Base-by-base conservation (phyloP, 2,113 vertebrate species). In the Mirounga angustirostris region DNA sequence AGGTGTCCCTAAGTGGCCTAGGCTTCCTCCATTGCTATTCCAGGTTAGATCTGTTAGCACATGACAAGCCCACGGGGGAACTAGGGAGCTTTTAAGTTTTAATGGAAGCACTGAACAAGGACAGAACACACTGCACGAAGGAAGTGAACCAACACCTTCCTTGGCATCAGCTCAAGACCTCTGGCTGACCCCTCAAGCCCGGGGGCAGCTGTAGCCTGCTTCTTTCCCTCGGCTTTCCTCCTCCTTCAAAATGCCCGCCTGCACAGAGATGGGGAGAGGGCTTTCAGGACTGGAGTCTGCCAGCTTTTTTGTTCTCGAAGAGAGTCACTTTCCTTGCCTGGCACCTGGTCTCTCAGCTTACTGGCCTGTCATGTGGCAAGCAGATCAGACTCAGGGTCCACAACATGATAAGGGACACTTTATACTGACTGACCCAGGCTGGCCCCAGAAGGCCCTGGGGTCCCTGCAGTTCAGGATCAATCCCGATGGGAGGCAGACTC, bases 381-480 rank as follows among this genome's bases (percentile, higher is more conserved):
- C 67, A 36, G 24, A 26, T 78, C 7, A 78, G 74, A 30, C 7
- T 28, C 46, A 1, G 4, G 4, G 50, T 16, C 74, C 4, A 4
- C 26, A 50, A 26, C 24, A 46, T 3, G 40, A 4, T 50, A 50
- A 76, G 58, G 69, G 56, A 54, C 36, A 54, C 36, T 14, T 36
- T 36, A 63, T 52, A 26, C 65, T 0, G 2, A 71, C 54, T 59
- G n/a, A 40, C 50, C 63, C 33, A 50, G 56, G 24, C 11, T 13
- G 40, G 69, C 9, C 13, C 22, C 24, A 15, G 50, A 19, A 40
- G 43, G n/a, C 5, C 2, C 7, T 40, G 67, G 40, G 91, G 56
- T 22, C 56, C 46, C 9, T 8, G 7, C 0, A 0, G 26, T 8
- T 21, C 18, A 4, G 7, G 7, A 18, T 8, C 9, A 2, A 33